Conservation (phyloP, 2,888 invertebrate species). For the Sphaerophoria taeniata region DNA sequence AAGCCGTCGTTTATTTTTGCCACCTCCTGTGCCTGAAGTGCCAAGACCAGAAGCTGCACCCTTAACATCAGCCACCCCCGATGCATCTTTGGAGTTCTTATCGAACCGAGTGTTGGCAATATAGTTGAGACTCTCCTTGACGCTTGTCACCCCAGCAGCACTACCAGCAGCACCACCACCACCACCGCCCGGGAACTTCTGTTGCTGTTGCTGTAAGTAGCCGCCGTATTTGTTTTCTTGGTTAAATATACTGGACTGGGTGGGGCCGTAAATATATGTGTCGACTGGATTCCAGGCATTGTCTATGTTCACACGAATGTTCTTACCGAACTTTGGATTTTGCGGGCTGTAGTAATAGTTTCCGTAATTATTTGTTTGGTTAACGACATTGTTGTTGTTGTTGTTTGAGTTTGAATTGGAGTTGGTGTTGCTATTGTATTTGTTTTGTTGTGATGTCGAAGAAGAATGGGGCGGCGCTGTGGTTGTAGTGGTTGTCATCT, state of each 20-base stretch:
- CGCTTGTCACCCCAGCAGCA: conserved; percentile 76
- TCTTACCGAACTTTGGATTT: conserved; percentile 82
- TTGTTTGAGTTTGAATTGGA: conserved; percentile 9
- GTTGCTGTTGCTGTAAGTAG: conserved; percentile 79
- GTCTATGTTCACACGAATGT: conserved; percentile 82
- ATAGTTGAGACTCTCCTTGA: conserved; percentile 82
- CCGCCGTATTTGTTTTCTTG: conserved; percentile 83
- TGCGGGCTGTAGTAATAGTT: conserved; percentile 82
- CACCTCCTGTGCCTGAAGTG: conserved; percentile 63
- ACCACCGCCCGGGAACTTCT: conserved; percentile 75
- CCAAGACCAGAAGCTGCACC: conserved; percentile 57
- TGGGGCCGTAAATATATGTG: conserved; percentile 83
- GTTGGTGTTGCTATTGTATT: conserved; percentile 60
- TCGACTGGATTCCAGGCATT: conserved; percentile 83
- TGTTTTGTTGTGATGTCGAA: conserved; percentile 73
- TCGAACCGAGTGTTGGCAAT: conserved; percentile 78
- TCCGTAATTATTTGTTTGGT: conserved; percentile 81
- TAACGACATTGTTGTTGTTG: conserved; percentile 74
- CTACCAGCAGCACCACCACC: conserved; percentile 73
- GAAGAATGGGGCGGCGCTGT: conserved; percentile 79
- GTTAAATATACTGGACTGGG: conserved; percentile 83
- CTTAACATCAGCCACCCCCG: conserved; percentile 58
- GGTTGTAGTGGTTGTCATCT: conserved; percentile 81
- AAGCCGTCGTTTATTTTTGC: conserved; percentile 82
- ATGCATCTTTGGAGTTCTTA: conserved; percentile 75